phyloP scores from a whole-genome alignment of 2,888 invertebrate species.

The Elmis aenea region DNA sequence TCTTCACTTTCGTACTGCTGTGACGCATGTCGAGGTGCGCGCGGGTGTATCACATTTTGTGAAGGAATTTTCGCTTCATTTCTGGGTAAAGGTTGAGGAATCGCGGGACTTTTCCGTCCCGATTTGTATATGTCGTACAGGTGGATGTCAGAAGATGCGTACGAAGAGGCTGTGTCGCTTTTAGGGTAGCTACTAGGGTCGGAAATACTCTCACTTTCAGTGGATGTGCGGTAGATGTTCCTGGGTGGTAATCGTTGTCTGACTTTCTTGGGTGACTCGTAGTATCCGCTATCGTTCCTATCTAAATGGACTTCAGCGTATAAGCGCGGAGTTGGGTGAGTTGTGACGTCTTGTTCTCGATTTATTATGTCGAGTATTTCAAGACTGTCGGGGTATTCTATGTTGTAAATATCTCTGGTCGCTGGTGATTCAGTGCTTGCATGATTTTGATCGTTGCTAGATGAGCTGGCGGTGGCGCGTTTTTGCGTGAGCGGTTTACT shows the following conservation, averaged over 20 bases:
- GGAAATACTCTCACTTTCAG: constrained; percentile 15
- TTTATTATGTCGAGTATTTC: constrained; percentile 2
- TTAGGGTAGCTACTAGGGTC: constrained; percentile 14
- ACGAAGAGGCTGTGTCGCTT: constrained; percentile 12
- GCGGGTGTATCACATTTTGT: too few species aligned
- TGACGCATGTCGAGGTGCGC: too few species aligned
- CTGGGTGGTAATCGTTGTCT: constrained; percentile 42
- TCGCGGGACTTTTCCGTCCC: constrained; percentile 5
- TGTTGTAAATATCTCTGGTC: constrained; percentile 1
- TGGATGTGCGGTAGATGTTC: constrained; percentile 36
- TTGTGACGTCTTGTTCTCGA: constrained; percentile 2
- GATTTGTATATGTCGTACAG: constrained; percentile 28
- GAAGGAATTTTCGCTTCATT: not conserved
- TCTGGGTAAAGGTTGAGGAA: not conserved
- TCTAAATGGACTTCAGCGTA: constrained; percentile 23
- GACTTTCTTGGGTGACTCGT: constrained; percentile 40
- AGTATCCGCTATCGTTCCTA: constrained; percentile 41
- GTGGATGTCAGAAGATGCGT: constrained; percentile 14
- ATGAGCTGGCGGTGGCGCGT: constrained; percentile 4
- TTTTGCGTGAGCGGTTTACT: constrained; percentile 10
- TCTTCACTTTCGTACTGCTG: constrained; percentile 15
- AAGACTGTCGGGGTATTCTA: constrained; percentile 4
- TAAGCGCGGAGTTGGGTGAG: constrained; percentile 1
- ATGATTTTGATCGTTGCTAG: constrained; percentile 6
- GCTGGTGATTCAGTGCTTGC: constrained; percentile 5